Conservation (phyloP, 2,113 vertebrate genomes). For the Ailuropoda melanoleuca region DNA sequence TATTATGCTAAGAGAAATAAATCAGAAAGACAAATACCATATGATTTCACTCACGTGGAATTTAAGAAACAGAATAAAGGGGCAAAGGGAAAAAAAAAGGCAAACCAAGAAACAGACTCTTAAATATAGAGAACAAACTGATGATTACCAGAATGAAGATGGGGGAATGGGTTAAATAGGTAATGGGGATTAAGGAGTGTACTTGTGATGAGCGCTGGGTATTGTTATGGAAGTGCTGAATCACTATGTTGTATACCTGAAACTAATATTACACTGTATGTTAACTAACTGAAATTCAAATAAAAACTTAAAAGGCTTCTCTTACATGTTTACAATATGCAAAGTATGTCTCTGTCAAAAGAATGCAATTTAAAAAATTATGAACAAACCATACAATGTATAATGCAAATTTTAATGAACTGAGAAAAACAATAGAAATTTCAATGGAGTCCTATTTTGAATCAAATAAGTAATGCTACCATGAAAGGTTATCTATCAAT, state of each 20-base stretch:
- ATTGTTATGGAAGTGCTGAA: background rate
- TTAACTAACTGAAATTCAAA: background rate
- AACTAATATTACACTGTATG: background rate
- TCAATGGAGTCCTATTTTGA: constrained; percentile 13
- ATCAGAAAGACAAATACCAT: background rate
- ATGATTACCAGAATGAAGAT: background rate
- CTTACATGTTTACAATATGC: background rate
- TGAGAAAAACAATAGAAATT: constrained; percentile 14
- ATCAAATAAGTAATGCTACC: constrained; percentile 20
- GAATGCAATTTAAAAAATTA: background rate
- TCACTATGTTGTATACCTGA: background rate
- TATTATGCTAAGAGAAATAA: background rate
- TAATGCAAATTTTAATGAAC: background rate
- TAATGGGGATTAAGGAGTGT: background rate
- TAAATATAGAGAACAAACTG: background rate
- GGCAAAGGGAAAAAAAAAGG: background rate
- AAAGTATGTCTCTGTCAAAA: constrained; percentile 9
- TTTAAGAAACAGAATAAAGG: background rate
- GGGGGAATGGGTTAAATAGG: background rate
- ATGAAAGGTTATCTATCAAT: constrained; percentile 21
- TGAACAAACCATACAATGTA: background rate
- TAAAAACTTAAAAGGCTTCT: background rate
- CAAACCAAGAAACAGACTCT: background rate
- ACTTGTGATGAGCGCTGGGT: background rate
- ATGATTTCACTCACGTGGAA: background rate